Evolutionary conservation across 2,797 vertebrate genomes (phyloP).

Genomic region (Labroides dimidiatus): DNA sequence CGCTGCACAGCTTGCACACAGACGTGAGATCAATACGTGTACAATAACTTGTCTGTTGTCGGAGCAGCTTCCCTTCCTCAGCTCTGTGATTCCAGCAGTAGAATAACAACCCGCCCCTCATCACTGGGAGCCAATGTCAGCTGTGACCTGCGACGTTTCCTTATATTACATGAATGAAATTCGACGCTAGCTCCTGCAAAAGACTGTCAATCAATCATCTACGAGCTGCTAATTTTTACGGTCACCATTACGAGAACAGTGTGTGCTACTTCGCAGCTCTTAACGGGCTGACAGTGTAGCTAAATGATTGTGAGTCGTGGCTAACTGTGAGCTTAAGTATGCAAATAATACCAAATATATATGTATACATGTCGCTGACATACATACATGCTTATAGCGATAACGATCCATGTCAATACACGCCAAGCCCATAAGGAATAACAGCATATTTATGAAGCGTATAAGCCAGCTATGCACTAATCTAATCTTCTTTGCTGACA

Average conservation of each 20-base stretch:
- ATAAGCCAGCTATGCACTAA: conserved; percentile 5
- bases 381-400: not conserved
- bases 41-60: conserved; percentile 15
- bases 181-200: conserved; percentile 76
- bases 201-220: conserved; percentile 78
- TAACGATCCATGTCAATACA: conserved; percentile 46
- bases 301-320: not conserved
- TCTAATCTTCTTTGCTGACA: not conserved
- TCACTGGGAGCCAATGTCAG: conserved; percentile 84
- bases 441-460: conserved; percentile 27
- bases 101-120: conserved; percentile 84
- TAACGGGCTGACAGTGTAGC: conserved; percentile 46
- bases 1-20: conserved; percentile 6
- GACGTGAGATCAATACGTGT: conserved; percentile 37
- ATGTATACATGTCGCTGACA: conserved; percentile 61
- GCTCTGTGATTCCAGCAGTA: conserved; percentile 69
- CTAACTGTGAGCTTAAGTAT: conserved; percentile 18
- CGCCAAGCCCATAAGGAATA: conserved; percentile 24
- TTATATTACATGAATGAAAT: conserved; percentile 83
- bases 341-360: conserved; percentile 31
- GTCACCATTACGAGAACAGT: conserved; percentile 73
- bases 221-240: conserved; percentile 65
- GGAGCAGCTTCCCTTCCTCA: conserved; percentile 53
- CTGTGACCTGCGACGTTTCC: conserved; percentile 78
- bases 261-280: conserved; percentile 52